Percentiles rank a stretch among this genome's conserved stretches.
Conservation (phyloP, 2,888 invertebrate genomes). For the Junonia oenone region DNA sequence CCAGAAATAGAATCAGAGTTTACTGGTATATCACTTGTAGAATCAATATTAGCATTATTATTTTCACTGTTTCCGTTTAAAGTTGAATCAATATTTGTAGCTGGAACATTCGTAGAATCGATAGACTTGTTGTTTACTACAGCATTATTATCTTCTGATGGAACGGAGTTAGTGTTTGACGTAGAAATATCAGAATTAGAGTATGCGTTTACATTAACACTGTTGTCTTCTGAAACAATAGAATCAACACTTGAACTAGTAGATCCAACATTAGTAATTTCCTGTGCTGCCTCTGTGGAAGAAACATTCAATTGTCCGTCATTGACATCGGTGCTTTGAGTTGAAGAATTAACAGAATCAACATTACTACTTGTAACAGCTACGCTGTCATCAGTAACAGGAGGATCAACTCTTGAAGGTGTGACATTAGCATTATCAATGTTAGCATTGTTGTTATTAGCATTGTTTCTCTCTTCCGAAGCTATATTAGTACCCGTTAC, state of each 20-base stretch:
- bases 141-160: background rate
- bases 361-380: background rate
- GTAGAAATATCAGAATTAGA: background rate
- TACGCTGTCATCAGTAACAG: background rate
- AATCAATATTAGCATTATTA: background rate
- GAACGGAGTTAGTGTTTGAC: background rate
- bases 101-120: background rate
- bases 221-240: background rate
- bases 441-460: no score
- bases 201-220: background rate
- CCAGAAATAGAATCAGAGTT: background rate
- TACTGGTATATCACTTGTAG: background rate
- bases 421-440: background rate
- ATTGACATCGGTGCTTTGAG: background rate
- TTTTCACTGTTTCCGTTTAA: conserved; percentile 2
- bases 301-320: background rate
- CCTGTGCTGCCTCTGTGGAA: background rate
- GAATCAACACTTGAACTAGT: background rate
- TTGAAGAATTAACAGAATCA: background rate
- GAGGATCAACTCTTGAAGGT: background rate
- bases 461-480: background rate
- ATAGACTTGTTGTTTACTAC: background rate
- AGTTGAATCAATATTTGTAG: background rate
- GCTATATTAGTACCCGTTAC: background rate
- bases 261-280: background rate